Conservation (phyloP, 2,888 invertebrate species). For the Chironomus riparius region DNA sequence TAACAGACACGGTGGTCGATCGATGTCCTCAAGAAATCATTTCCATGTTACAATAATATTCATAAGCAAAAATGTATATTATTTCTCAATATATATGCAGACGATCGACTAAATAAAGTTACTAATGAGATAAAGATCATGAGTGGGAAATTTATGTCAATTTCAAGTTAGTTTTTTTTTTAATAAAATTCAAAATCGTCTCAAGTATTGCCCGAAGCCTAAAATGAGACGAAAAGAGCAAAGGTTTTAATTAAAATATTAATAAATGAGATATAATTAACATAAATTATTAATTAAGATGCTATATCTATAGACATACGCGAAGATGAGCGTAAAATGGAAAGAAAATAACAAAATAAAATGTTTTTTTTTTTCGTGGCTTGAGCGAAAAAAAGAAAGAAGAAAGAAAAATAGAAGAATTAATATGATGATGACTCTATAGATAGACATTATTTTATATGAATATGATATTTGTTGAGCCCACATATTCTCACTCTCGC, state of each 20-base stretch:
- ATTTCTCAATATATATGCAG: background rate
- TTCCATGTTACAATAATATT: background rate
- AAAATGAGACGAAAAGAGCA: background rate
- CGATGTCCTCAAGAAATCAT: background rate
- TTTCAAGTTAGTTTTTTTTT: background rate
- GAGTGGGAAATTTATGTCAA: slow-evolving; percentile 12
- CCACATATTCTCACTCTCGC: too few species aligned
- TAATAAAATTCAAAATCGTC: too few species aligned
- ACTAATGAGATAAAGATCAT: slow-evolving; percentile 10
- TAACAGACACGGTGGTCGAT: background rate
- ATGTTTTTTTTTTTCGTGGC: background rate
- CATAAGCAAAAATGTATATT: background rate
- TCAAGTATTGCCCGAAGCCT: too few species aligned
- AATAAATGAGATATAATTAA: slow-evolving; percentile 10
- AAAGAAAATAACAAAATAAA: background rate
- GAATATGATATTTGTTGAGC: background rate
- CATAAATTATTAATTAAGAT: slow-evolving; percentile 9
- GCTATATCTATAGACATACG: background rate
- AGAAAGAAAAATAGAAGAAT: background rate
- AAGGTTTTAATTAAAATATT: slow-evolving; percentile 9
- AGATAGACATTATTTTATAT: background rate
- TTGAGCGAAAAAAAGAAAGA: background rate
- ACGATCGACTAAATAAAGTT: background rate
- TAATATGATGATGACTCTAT: background rate
- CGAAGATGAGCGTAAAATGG: background rate